These are phyloP conservation scores for Chrysochloris asiatica DNA, from an alignment of 2,113 vertebrate genomes.

Conservation along the genomic window DNA sequence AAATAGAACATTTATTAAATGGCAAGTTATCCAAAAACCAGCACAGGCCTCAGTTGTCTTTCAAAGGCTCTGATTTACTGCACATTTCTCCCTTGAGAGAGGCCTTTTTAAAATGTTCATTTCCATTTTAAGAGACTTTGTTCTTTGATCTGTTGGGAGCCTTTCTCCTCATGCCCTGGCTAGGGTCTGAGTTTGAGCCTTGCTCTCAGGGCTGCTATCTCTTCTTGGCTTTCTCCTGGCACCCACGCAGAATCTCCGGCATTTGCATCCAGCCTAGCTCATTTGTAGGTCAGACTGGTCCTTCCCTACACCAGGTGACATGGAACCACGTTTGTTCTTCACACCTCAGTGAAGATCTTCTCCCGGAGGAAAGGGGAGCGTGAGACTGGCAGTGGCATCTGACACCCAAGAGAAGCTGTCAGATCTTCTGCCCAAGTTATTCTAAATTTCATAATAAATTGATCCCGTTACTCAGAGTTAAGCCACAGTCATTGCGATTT, in stretches of 20 bases:
- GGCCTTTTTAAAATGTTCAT: conserved; percentile 49
- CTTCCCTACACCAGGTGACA: neutral
- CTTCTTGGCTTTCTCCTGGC: neutral
- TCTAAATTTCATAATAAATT: neutral
- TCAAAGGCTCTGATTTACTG: conserved; percentile 74
- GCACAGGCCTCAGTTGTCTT: conserved; percentile 78
- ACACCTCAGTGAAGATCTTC: neutral
- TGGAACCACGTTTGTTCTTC: neutral
- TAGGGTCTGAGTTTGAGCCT: neutral
- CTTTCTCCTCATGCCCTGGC: conserved; percentile 37
- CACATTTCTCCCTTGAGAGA: conserved; percentile 63
- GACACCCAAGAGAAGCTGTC: neutral
- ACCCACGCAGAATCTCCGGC: neutral
- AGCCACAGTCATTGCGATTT: neutral
- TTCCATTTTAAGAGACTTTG: conserved; percentile 70
- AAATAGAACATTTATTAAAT: conserved; percentile 81
- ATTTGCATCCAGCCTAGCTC: neutral
- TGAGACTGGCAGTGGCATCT: too few species aligned
- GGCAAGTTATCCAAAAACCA: conserved; percentile 73
- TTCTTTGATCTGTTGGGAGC: conserved; percentile 73
- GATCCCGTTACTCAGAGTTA: neutral
- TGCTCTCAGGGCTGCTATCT: neutral
- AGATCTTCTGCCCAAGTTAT: neutral
- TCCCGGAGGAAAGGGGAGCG: neutral
- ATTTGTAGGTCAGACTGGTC: neutral